These are phyloP conservation scores for Pleuronectes platessa DNA, from an alignment of 2,113 vertebrate genomes.

Conservation along the genomic window DNA sequence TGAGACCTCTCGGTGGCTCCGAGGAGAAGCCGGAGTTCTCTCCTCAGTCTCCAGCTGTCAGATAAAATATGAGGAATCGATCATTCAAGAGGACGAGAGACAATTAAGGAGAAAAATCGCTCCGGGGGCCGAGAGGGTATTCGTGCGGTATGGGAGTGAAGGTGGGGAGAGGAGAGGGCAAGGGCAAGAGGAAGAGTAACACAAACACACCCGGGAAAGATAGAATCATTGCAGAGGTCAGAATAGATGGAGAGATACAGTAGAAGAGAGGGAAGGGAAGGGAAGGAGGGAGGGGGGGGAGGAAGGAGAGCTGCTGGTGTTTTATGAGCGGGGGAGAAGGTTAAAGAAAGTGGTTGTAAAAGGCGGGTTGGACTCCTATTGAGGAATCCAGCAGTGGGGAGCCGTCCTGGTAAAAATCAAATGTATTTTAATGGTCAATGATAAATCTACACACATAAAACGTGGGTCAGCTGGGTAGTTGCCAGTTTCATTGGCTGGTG, in stretches of 20 bases:
- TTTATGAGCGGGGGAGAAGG: conserved; percentile 72
- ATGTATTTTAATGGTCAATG: conserved; percentile 77
- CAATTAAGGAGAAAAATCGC: conserved; percentile 62
- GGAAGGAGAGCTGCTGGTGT: conserved; percentile 49
- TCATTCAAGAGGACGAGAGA: conserved; percentile 58
- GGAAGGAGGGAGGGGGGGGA: conserved; percentile 5
- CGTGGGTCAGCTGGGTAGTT: conserved; percentile 35
- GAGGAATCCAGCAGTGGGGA: conserved; percentile 54
- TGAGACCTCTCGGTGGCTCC: conserved; percentile 17
- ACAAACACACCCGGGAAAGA: conserved; percentile 55
- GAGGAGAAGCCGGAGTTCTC: conserved; percentile 6
- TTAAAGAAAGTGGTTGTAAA: conserved; percentile 76
- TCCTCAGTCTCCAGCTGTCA: conserved; percentile 44
- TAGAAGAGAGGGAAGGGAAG: conserved; percentile 8
- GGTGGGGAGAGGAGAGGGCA: conserved; percentile 44
- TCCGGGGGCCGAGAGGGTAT: conserved; percentile 39
- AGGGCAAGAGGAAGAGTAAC: conserved; percentile 49
- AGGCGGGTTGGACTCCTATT: conserved; percentile 44
- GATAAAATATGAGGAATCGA: conserved; percentile 60
- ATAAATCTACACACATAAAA: conserved; percentile 77
- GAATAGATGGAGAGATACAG: conserved; percentile 60
- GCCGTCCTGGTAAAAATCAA: conserved; percentile 73
- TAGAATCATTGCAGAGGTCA: conserved; percentile 61
- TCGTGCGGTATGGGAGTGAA: conserved; percentile 18
- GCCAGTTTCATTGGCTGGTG: conserved; percentile 42